Conservation (phyloP, 2,888 invertebrate species). For the Petrophora chlorosata region DNA sequence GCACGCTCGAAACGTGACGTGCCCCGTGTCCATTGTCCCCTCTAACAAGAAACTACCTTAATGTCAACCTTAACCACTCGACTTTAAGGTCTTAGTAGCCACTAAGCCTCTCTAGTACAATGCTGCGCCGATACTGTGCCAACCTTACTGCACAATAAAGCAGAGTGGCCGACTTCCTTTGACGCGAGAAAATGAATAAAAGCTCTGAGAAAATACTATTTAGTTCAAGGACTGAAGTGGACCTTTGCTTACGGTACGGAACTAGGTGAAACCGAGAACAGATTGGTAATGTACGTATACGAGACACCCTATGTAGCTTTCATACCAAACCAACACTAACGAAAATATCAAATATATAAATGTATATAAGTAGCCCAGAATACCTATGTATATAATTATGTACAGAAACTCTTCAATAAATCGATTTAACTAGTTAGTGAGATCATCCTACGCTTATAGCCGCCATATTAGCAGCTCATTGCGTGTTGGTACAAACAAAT, state of each 20-base stretch:
- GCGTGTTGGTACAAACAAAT: too few species aligned
- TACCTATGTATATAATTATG: too few species aligned
- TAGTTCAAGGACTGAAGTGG: constrained; percentile 9
- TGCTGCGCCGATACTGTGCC: constrained; percentile 7
- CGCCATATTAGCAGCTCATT: too few species aligned
- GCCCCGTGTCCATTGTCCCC: constrained; percentile 43
- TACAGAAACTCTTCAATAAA: too few species aligned
- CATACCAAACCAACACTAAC: too few species aligned
- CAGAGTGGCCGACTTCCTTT: constrained; percentile 26
- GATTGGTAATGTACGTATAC: background rate
- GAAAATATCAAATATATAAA: too few species aligned
- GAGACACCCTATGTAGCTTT: too few species aligned
- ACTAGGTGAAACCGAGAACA: background rate
- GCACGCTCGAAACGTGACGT: constrained; percentile 48
- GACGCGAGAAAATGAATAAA: constrained; percentile 21
- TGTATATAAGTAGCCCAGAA: too few species aligned
- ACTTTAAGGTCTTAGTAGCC: constrained; percentile 2
- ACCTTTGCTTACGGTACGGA: background rate
- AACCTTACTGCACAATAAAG: constrained; percentile 22
- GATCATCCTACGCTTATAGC: too few species aligned
- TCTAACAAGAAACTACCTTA: constrained; percentile 9
- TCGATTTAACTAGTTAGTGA: too few species aligned
- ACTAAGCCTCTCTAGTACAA: background rate
- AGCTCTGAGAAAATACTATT: constrained; percentile 22
- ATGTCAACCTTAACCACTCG: constrained; percentile 4